These are phyloP conservation scores for Anticlea derivata DNA, from an alignment of 2,888 invertebrate genomes.

Conservation along the genomic window DNA sequence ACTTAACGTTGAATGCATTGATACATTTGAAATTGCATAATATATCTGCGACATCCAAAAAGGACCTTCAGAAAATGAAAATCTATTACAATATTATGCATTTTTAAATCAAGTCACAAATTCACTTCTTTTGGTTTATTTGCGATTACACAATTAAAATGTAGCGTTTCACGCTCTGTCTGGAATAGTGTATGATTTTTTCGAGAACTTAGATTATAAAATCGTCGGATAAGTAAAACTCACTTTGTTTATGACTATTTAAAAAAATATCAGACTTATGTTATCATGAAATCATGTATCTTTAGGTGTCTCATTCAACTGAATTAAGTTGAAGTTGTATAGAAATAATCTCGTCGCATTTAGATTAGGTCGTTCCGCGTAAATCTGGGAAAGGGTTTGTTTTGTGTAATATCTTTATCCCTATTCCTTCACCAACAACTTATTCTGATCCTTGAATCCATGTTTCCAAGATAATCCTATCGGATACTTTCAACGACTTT, in stretches of 20 bases:
- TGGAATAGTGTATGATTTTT: constrained; percentile 18
- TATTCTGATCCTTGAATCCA: constrained; percentile 25
- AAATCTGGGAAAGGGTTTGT: constrained; percentile 27
- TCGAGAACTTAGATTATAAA: constrained; percentile 28
- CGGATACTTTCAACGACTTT: constrained; percentile 2
- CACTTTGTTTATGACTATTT: constrained; percentile 33
- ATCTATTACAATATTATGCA: neutral
- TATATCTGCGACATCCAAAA: neutral
- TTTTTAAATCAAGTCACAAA: constrained; percentile 6
- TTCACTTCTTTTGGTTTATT: constrained; percentile 1
- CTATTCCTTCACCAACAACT: constrained; percentile 20
- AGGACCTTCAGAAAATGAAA: neutral
- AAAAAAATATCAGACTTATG: constrained; percentile 32
- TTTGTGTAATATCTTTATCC: constrained; percentile 32
- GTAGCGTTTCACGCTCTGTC: constrained; percentile 7
- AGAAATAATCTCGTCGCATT: constrained; percentile 40
- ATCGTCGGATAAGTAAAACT: constrained; percentile 32
- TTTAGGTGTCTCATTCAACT: constrained; percentile 31
- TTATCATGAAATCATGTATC: constrained; percentile 38
- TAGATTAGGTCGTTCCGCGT: constrained; percentile 17
- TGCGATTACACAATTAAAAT: constrained; percentile 2
- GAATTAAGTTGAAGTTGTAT: constrained; percentile 32
- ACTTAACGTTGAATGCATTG: neutral
- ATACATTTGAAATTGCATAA: constrained; percentile 9
- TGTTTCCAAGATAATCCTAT: constrained; percentile 22